Conservation (phyloP, 2,113 vertebrate species). For the Anguilla japonica region DNA sequence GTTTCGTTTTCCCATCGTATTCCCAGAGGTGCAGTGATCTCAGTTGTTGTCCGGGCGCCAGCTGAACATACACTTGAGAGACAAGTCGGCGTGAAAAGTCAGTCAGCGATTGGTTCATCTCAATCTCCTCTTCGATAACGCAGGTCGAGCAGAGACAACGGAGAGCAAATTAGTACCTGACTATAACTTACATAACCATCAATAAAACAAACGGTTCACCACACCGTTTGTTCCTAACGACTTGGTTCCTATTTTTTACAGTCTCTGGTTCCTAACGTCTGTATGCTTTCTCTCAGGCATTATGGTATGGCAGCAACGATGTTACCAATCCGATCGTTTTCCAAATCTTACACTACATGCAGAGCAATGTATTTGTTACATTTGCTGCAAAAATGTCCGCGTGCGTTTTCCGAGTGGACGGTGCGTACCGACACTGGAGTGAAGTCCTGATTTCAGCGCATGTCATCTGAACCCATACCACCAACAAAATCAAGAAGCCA, state of each 20-base stretch:
- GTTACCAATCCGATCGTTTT: background rate
- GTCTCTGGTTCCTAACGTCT: background rate
- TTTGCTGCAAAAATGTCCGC: background rate
- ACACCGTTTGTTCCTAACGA: background rate
- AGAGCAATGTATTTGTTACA: background rate
- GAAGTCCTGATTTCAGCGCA: background rate
- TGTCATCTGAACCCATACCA: background rate
- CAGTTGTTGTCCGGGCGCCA: background rate
- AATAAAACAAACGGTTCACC: background rate
- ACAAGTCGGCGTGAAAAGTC: background rate
- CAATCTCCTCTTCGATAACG: background rate
- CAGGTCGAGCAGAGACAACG: background rate
- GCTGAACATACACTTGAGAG: background rate
- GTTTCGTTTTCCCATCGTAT: background rate
- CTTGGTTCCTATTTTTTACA: background rate
- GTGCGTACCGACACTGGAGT: background rate
- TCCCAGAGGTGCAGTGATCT: background rate
- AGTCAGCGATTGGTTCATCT: background rate
- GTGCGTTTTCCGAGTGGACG: background rate
- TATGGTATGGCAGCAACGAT: background rate
- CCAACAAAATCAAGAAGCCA: background rate
- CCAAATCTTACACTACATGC: background rate
- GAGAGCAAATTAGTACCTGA: background rate
- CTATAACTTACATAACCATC: background rate
- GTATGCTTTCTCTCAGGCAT: background rate